Evolutionary conservation across 2,888 invertebrate species (phyloP).

Genomic region (Chaitophorus viminalis): DNA sequence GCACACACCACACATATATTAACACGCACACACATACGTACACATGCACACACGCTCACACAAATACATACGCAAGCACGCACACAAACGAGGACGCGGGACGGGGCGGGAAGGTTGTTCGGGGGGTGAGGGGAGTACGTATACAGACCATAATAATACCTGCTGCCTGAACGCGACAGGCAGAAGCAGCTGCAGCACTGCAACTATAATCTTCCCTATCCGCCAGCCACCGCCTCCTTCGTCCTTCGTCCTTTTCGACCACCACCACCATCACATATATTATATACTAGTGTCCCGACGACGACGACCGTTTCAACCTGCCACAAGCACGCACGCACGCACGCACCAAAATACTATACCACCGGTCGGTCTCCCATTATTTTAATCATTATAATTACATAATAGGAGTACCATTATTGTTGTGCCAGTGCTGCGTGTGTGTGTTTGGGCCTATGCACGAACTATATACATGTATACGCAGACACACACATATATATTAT

Average conservation of each 20-base stretch:
- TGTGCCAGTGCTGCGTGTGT: background rate
- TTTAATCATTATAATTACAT: slow-evolving; percentile 60
- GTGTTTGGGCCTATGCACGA: no score
- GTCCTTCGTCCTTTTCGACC: background rate
- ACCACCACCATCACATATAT: background rate
- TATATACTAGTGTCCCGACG: background rate
- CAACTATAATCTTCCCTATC: slow-evolving; percentile 57
- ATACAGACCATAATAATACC: slow-evolving; percentile 15
- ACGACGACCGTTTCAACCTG: slow-evolving; percentile 48
- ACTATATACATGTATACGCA: background rate
- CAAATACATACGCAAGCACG: background rate
- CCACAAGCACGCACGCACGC: slow-evolving; percentile 16
- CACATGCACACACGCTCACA: background rate
- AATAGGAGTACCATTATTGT: slow-evolving; percentile 40
- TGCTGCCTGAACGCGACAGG: slow-evolving; percentile 19
- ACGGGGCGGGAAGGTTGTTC: background rate
- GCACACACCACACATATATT: background rate
- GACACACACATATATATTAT: background rate
- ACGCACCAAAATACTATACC: background rate
- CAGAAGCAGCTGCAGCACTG: slow-evolving; percentile 46
- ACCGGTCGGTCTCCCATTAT: slow-evolving; percentile 42
- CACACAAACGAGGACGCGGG: background rate
- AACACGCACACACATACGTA: background rate
- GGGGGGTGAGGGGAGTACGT: background rate
- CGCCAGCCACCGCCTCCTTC: slow-evolving; percentile 5